These are phyloP conservation scores for Epinotia brunnichana DNA, from an alignment of 2,888 invertebrate species.

Conservation along the genomic window DNA sequence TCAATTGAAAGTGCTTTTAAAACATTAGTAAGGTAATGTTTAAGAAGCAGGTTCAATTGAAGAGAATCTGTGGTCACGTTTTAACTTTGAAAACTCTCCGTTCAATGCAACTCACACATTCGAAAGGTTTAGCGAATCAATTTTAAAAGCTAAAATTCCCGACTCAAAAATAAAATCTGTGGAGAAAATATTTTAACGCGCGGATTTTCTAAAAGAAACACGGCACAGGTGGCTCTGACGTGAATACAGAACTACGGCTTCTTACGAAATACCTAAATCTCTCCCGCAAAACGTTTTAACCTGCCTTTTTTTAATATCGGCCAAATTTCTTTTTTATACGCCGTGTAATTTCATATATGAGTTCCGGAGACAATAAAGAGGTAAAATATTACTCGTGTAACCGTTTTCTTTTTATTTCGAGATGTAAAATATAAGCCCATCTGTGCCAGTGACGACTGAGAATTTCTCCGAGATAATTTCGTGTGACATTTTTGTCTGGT, in stretches of 20 bases:
- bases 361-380: slow-evolving; percentile 48
- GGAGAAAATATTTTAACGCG: slow-evolving; percentile 37
- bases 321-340: slow-evolving; percentile 43
- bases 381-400: slow-evolving; percentile 52
- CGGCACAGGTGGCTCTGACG: slow-evolving; percentile 39
- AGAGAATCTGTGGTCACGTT: slow-evolving; percentile 15
- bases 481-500: slow-evolving; percentile 45
- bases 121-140: slow-evolving; percentile 35
- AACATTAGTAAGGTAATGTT: too few species aligned
- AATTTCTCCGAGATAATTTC: slow-evolving; percentile 49
- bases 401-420: slow-evolving; percentile 52
- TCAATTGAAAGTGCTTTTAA: too few species aligned
- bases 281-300: slow-evolving; percentile 43
- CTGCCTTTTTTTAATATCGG: slow-evolving; percentile 46
- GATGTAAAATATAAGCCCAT: slow-evolving; percentile 52
- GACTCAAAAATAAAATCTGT: slow-evolving; percentile 32
- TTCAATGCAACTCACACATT: slow-evolving; percentile 27
- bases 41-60: slow-evolving; percentile 8
- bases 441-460: slow-evolving; percentile 49
- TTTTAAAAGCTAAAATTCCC: slow-evolving; percentile 37
- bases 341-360: slow-evolving; percentile 50
- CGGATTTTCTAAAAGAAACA: slow-evolving; percentile 40
- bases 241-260: slow-evolving; percentile 41
- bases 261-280: slow-evolving; percentile 49
- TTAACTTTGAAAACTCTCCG: slow-evolving; percentile 13